Percentiles rank a stretch among this genome's conserved stretches.
These are phyloP conservation scores for Nasonia giraulti DNA, from an alignment of 1,140 invertebrate species.

Conservation along the genomic window DNA sequence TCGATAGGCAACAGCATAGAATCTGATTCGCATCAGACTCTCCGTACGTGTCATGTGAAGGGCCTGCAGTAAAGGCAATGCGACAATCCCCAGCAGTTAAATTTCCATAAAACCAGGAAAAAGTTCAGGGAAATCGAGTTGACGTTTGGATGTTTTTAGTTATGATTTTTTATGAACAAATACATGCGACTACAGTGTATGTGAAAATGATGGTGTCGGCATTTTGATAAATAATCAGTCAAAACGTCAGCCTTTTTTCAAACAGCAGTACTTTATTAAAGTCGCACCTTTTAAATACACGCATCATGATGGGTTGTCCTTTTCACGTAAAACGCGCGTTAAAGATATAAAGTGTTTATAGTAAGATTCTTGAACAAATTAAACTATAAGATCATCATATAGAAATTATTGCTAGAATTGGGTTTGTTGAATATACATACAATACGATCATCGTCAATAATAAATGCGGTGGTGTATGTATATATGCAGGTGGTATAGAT, in stretches of 20 bases:
- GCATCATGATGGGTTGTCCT: conserved; percentile 6
- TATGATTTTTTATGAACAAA: no score
- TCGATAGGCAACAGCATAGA: no score
- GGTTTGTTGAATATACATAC: conserved; percentile 15
- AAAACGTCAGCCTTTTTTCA: conserved; percentile 26
- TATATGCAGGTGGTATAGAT: neutral
- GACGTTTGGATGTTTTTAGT: no score
- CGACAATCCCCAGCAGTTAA: no score
- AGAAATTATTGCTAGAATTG: conserved; percentile 31
- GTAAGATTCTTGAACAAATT: conserved; percentile 15
- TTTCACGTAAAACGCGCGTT: conserved; percentile 36
- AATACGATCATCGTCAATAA: conserved; percentile 16
- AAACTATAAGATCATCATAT: conserved; percentile 15
- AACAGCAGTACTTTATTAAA: conserved; percentile 46
- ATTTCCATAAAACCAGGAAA: no score
- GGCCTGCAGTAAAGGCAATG: no score
- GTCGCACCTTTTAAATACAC: conserved; percentile 33
- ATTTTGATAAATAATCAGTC: neutral
- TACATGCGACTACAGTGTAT: no score
- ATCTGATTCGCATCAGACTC: no score
- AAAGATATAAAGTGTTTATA: conserved; percentile 19
- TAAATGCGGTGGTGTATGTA: neutral
- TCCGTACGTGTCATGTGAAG: no score
- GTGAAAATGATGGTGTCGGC: neutral
- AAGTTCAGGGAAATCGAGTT: no score